phyloP scores from a whole-genome alignment of 2,888 invertebrate species.

The Epinotia demarniana region DNA sequence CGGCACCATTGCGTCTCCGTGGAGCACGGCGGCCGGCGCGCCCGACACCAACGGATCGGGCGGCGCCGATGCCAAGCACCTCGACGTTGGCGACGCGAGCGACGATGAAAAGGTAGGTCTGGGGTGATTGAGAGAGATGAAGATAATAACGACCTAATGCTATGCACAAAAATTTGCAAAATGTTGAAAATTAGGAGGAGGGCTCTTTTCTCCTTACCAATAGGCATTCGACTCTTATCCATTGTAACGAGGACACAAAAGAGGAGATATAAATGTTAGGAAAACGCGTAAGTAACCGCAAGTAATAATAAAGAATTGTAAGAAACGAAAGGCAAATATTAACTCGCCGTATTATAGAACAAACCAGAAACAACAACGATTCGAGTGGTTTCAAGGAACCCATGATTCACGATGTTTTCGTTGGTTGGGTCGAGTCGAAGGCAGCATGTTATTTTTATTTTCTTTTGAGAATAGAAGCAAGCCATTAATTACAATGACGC shows the following conservation, averaged over 20 bases:
- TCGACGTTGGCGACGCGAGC: slow-evolving; percentile 97
- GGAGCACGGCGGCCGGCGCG: slow-evolving; percentile 93
- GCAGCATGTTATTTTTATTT: slow-evolving; percentile 78
- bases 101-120: slow-evolving; percentile 86
- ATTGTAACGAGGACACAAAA: neutral
- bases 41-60: slow-evolving; percentile 97
- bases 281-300: neutral
- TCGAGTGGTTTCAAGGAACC: slow-evolving; percentile 72
- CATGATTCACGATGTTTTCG: slow-evolving; percentile 75
- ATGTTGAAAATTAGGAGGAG: neutral
- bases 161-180: neutral
- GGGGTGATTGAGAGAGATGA: neutral
- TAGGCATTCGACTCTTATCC: neutral
- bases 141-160: neutral
- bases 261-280: too few relatives aligned
- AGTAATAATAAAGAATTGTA: slow-evolving; percentile 37
- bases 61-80: slow-evolving; percentile 93
- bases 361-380: slow-evolving; percentile 62
- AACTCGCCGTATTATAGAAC: slow-evolving; percentile 56
- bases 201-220: too few relatives aligned
- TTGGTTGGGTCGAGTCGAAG: slow-evolving; percentile 61
- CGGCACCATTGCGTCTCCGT: slow-evolving; percentile 98
- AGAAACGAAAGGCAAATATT: slow-evolving; percentile 67
- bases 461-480: slow-evolving; percentile 77
- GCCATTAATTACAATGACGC: slow-evolving; percentile 83